Evolutionary conservation across 2,113 vertebrate genomes (phyloP).

Genomic region (Oceanodroma tethys): DNA sequence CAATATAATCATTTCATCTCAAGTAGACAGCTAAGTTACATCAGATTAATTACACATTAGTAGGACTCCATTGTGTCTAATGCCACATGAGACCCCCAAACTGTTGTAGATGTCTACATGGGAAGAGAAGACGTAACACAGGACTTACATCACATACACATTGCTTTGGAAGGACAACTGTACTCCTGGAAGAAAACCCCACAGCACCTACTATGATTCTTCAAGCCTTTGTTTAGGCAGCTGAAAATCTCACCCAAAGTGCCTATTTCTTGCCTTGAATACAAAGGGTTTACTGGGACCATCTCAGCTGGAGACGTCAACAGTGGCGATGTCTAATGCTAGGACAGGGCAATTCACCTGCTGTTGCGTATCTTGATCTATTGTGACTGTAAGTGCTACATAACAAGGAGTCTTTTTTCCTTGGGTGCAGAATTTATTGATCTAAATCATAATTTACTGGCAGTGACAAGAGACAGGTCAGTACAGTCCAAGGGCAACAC

Average conservation of each 20-base stretch:
- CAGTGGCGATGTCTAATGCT: not conserved
- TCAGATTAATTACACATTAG: not conserved
- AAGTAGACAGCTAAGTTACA: not conserved
- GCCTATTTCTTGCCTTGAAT: not conserved
- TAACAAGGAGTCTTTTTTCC: not conserved
- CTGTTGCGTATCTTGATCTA: not conserved
- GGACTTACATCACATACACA: not conserved
- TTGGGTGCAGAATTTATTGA: not conserved
- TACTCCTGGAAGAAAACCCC: not conserved
- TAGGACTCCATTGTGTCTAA: not conserved
- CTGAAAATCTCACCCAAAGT: not conserved
- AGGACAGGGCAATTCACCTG: not conserved
- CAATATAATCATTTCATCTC: not conserved
- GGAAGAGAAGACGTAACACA: not conserved
- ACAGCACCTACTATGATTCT: not conserved
- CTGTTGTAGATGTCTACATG: not conserved
- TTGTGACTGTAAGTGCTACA: not conserved
- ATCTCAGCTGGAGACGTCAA: not conserved
- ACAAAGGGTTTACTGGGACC: not conserved
- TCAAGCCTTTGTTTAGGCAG: not conserved
- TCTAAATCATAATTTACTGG: not conserved
- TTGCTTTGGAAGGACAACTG: not conserved
- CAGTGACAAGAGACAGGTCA: not conserved
- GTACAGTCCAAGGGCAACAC: not conserved
- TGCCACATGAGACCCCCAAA: not conserved